Base-by-base conservation (phyloP, 2,797 vertebrate genomes). In the Malacoctenus gilli region DNA sequence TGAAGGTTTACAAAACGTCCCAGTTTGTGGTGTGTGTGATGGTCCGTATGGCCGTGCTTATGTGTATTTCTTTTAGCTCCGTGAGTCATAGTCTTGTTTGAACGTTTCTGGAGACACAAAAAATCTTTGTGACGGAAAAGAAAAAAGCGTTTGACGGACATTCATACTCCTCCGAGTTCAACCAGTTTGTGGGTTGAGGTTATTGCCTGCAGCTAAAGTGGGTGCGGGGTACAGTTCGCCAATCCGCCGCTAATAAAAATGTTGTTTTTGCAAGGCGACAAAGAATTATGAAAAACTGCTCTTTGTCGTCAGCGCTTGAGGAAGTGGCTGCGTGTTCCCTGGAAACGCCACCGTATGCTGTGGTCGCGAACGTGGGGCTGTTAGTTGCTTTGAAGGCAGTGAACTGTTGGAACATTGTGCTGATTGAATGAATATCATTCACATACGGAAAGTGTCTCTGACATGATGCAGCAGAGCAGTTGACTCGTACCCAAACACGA, bases 301-400 rank as follows among this genome's bases (percentile, higher is more conserved):
- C 57, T 80, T 53, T 65, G 74, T 83, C 76, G 77, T 73, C 61
- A 7, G 23, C 18, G 61, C 9, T 30, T 47, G 68, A 78, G 65
- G 78, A 82, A 83, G 68, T 68, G 76, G 54, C 41, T 20, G 20
- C 18, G 38, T 18, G 51, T 70, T 59, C 58, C 44, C 34, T 66
- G 8, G 31, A 46, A 61, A 62, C 1, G 46, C 62, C 57, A 12
- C n/a, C 11, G n/a, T 64, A 31, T 9, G 36, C 49, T 53, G 22
- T 38, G 59, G 43, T 60, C 30, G 48, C 21, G 12, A 49, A 50
- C 14, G 19, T 68, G 48, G 21, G 37, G 16, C 52, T 42, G 41
- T 18, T 41, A 37, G 42, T 34, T 20, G 11, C 40, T 34, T 14
- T 22, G 22, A 63, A 38, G 52, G 18, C 20, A 62, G 51, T 62